A percentile compares a stretch with the other conserved stretches of the same genome.
These are phyloP conservation scores for Trogon melanurus DNA, from an alignment of 2,113 vertebrate genomes.

Conservation along the genomic window DNA sequence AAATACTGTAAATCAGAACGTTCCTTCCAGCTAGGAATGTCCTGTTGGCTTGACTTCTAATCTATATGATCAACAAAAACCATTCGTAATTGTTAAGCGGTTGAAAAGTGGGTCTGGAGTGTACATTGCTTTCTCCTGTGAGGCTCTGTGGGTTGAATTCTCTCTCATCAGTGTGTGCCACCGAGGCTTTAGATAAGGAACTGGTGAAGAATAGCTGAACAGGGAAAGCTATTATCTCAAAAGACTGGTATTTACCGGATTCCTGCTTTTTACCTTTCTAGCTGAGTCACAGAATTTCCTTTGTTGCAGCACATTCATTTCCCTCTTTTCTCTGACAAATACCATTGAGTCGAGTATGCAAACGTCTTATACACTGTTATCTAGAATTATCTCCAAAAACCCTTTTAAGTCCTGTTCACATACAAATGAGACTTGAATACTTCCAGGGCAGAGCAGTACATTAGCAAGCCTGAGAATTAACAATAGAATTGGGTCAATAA, in stretches of 20 bases:
- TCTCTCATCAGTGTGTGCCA: background rate
- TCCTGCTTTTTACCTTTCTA: constrained; percentile 29
- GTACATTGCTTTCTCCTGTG: background rate
- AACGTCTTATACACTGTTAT: background rate
- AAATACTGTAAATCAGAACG: background rate
- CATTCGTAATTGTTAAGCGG: background rate
- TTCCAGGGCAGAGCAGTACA: background rate
- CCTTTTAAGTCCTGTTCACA: constrained; percentile 15
- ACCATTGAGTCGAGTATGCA: background rate
- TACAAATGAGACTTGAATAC: background rate
- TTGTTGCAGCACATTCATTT: constrained; percentile 1
- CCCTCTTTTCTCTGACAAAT: background rate
- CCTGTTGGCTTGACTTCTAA: background rate
- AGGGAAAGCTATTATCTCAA: constrained; percentile 1
- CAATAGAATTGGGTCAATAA: background rate
- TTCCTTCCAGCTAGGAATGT: background rate
- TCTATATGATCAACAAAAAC: background rate
- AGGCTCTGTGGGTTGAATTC: background rate
- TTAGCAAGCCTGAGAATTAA: background rate
- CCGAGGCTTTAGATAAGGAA: constrained; percentile 24
- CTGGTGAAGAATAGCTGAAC: constrained; percentile 6
- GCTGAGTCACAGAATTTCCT: constrained; percentile 29
- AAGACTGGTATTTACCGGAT: constrained; percentile 51
- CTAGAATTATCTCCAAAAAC: background rate
- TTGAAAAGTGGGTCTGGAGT: background rate